phyloP scores from a whole-genome alignment of 2,113 vertebrate species.

The Lasiurus cinereus region DNA sequence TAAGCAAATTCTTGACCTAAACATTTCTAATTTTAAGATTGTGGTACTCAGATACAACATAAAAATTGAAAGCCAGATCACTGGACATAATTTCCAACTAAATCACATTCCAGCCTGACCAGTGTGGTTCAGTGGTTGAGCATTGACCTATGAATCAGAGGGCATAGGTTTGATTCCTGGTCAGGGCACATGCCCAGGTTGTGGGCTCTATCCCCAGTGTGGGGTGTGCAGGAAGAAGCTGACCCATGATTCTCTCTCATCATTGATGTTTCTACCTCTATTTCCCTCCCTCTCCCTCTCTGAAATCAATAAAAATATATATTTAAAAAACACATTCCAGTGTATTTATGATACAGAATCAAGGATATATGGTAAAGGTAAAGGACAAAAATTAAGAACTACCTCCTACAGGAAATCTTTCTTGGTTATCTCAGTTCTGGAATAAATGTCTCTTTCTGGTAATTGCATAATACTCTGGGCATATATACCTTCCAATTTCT shows the following conservation, averaged over 20 bases:
- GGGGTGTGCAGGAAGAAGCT: too few relatives aligned
- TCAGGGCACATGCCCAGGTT: too few relatives aligned
- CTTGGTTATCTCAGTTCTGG: slow-evolving; percentile 35
- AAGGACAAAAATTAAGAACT: neutral
- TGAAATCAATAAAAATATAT: too few relatives aligned
- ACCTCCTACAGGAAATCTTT: neutral
- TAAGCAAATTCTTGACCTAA: neutral
- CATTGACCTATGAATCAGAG: too few relatives aligned
- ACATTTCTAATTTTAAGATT: neutral
- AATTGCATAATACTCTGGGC: neutral
- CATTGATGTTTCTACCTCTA: too few relatives aligned
- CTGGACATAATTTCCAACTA: neutral
- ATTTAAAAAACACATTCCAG: neutral
- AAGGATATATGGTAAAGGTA: neutral
- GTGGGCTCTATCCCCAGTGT: too few relatives aligned
- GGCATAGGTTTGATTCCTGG: too few relatives aligned
- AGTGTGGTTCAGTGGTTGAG: too few relatives aligned
- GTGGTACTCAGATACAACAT: neutral
- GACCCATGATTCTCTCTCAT: too few relatives aligned
- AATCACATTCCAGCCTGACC: neutral
- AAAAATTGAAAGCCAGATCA: slow-evolving; percentile 19
- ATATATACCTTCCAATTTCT: too few relatives aligned
- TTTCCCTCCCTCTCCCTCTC: too few relatives aligned
- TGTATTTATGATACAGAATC: neutral
- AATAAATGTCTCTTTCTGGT: neutral